phyloP scores from a whole-genome alignment of 2,113 vertebrate genomes.

The Benitochromis conjunctus region DNA sequence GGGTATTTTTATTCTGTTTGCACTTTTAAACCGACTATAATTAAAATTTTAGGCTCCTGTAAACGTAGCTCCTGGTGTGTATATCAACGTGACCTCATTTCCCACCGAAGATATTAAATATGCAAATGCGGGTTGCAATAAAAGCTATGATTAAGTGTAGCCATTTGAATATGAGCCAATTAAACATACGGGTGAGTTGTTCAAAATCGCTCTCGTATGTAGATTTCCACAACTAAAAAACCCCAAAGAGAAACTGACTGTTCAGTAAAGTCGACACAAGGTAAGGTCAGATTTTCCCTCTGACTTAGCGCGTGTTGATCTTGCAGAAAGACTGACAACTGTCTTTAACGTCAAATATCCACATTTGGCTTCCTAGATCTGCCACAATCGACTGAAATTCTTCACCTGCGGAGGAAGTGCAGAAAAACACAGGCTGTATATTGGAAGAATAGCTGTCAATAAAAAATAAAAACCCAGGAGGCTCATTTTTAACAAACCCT shows the following conservation, averaged over 20 bases:
- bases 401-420: neutral
- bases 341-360: neutral
- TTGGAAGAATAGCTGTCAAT: neutral
- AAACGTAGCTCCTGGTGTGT: neutral
- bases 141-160: neutral
- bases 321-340: neutral
- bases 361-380: neutral
- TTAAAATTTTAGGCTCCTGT: neutral
- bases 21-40: neutral
- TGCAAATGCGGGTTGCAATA: neutral
- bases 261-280: neutral
- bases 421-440: neutral
- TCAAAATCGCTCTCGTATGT: neutral
- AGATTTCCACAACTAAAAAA: neutral
- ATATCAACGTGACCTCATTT: neutral
- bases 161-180: neutral
- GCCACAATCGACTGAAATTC: conserved; percentile 19
- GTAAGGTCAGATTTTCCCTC: neutral
- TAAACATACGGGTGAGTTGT: neutral
- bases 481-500: conserved; percentile 19
- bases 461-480: neutral
- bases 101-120: conserved; percentile 4
- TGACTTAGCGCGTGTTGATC: neutral
- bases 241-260: neutral
- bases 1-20: neutral